Evolutionary conservation across 2,888 invertebrate species (phyloP).

Genomic region (Dermolepida albohirtum): DNA sequence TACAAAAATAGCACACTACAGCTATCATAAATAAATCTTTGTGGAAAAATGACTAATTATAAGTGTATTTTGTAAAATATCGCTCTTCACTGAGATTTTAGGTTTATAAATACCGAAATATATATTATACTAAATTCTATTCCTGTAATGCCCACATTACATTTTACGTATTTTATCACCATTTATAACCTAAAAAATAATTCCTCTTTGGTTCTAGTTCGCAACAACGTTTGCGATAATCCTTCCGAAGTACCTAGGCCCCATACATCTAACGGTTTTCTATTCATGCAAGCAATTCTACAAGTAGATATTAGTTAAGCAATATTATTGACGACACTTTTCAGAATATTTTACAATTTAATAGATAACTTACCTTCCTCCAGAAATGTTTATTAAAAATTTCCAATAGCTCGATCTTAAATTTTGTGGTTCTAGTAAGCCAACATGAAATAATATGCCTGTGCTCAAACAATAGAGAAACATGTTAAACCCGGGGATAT

Average conservation of each 20-base stretch:
- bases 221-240: conserved; percentile 64
- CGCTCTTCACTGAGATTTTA: neutral
- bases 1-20: conserved; percentile 24
- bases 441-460: conserved; percentile 81
- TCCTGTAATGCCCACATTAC: neutral
- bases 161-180: conserved; percentile 25
- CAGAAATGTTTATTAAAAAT: conserved; percentile 81
- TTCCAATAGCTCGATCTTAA: conserved; percentile 86
- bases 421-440: conserved; percentile 82
- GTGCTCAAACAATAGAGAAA: conserved; percentile 83
- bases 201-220: conserved; percentile 63
- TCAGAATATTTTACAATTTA: no score
- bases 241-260: conserved; percentile 70
- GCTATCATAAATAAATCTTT: conserved; percentile 21
- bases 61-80: conserved; percentile 9
- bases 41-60: conserved; percentile 31
- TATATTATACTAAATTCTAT: conserved; percentile 8
- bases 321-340: no score
- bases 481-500: conserved; percentile 76
- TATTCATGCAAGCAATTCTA: conserved; percentile 72
- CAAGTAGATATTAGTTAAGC: no score
- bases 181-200: conserved; percentile 41
- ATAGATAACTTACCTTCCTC: conserved; percentile 68
- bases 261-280: conserved; percentile 71
- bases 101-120: conserved; percentile 14